Conservation (phyloP, 2,888 invertebrate genomes). For the Nymphalis c-album region DNA sequence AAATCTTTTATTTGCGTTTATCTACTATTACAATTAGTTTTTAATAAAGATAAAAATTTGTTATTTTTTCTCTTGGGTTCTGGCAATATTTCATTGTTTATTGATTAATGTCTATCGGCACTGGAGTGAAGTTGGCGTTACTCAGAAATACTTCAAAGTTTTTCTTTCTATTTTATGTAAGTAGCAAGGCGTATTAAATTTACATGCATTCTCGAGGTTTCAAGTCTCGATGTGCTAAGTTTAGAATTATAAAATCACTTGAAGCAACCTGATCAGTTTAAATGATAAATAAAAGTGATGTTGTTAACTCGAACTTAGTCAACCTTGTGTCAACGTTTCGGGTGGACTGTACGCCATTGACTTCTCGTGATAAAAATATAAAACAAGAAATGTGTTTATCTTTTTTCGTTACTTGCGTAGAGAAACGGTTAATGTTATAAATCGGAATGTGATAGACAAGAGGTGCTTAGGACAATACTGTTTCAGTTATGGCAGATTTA, state of each 20-base stretch:
- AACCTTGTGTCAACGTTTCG: slow-evolving; percentile 70
- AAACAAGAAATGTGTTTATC: slow-evolving; percentile 62
- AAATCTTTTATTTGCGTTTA: no score
- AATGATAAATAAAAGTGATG: slow-evolving; percentile 55
- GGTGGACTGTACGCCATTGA: slow-evolving; percentile 73
- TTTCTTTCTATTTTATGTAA: slow-evolving; percentile 72
- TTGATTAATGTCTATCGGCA: slow-evolving; percentile 44
- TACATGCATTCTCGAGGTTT: slow-evolving; percentile 50
- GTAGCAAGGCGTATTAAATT: slow-evolving; percentile 62
- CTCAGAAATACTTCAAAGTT: slow-evolving; percentile 64
- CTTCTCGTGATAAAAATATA: slow-evolving; percentile 58
- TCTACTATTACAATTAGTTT: no score
- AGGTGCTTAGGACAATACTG: slow-evolving; percentile 44
- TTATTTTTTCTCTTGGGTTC: slow-evolving; percentile 6
- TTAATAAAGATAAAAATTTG: background rate
- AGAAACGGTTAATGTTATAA: slow-evolving; percentile 50
- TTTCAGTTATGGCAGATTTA: slow-evolving; percentile 63
- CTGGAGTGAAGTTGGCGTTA: slow-evolving; percentile 69
- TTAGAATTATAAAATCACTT: slow-evolving; percentile 44
- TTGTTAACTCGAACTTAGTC: slow-evolving; percentile 52
- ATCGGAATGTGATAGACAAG: slow-evolving; percentile 62
- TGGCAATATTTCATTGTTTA: slow-evolving; percentile 46
- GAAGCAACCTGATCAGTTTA: slow-evolving; percentile 44
- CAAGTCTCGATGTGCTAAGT: slow-evolving; percentile 43
- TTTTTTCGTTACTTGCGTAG: slow-evolving; percentile 52